Base-by-base conservation (phyloP, 2,113 vertebrate genomes). In the Paedocypris sp. region DNA sequence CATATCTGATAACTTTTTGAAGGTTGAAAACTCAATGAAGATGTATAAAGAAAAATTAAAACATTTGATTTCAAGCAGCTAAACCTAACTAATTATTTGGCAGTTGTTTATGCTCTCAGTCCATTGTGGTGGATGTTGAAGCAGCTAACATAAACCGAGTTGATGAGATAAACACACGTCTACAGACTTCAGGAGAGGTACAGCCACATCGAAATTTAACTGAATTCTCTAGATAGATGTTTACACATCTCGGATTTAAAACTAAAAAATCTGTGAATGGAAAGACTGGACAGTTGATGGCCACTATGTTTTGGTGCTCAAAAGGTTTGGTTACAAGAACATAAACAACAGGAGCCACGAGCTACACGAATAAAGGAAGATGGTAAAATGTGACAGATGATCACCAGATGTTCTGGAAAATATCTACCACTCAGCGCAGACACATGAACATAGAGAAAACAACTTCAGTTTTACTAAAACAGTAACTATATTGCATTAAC, bases 91-190 rank as follows among this genome's bases (percentile, higher is more conserved):
- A 42, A 19, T 13, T 58, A n/a, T 9, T 12, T 20, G 6, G 4
- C 12, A 6, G 7, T 43, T 43, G 6, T 43, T 58, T 43, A 43
- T 43, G 18, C 38, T 20, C 26, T 20, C 53, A 32, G 38, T 31
- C 18, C 29, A 28, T 10, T 58, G 42, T 43, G 29, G 31, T 13
- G 10, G 20, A 32, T 1, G 28, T 15, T 28, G 22, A n/a, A 46
- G 13, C 11, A 9, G 31, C 6, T 28, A 11, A 39, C 12, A 23
- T 35, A 22, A 64, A 53, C 38, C 0, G 4, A 20, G 12, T 59
- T 84, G 74, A 83, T 80, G 80, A 81, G 76, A 77, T 72, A 65
- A 80, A 60, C 77, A 83, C 79, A 81, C 45, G 8, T 63, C 39
- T 50, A 53, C 45, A 57, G 28, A 28, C 49, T 29, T 5, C 19